phyloP scores from a whole-genome alignment of 2,888 invertebrate species.

The Zhuqinia jingwanae region DNA sequence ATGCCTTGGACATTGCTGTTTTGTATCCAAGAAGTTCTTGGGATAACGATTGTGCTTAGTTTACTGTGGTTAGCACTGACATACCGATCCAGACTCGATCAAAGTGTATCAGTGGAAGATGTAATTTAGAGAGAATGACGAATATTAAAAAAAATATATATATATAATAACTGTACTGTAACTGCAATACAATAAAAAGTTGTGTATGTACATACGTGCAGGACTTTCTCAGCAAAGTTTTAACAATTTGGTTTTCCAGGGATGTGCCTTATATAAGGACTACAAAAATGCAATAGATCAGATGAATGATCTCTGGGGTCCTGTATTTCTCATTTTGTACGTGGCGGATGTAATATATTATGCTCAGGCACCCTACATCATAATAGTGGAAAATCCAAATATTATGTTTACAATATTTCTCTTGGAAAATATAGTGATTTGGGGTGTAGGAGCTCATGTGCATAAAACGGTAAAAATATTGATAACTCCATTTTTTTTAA shows the following conservation, averaged over 20 bases:
- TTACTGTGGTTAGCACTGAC: background rate
- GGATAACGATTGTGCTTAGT: background rate
- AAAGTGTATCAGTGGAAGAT: background rate
- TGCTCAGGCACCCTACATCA: background rate
- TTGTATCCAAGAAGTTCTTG: conserved; percentile 17
- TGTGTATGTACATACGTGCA: no score
- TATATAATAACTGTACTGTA: background rate
- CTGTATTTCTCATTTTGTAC: background rate
- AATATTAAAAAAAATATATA: background rate
- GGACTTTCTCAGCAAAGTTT: no score
- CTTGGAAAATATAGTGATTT: background rate
- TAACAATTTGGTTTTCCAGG: background rate
- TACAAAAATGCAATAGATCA: background rate
- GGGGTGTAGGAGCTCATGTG: conserved; percentile 30
- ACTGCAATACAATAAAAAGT: background rate
- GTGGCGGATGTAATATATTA: conserved; percentile 3
- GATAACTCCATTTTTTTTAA: no score
- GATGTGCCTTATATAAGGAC: background rate
- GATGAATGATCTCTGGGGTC: conserved; percentile 11
- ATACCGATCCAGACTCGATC: background rate
- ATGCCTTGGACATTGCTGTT: background rate
- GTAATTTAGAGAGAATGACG: background rate
- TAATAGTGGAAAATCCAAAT: background rate
- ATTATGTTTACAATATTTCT: background rate
- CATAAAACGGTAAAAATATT: conserved; percentile 36